Conservation (phyloP, 2,888 invertebrate genomes). For the Noctua janthina region DNA sequence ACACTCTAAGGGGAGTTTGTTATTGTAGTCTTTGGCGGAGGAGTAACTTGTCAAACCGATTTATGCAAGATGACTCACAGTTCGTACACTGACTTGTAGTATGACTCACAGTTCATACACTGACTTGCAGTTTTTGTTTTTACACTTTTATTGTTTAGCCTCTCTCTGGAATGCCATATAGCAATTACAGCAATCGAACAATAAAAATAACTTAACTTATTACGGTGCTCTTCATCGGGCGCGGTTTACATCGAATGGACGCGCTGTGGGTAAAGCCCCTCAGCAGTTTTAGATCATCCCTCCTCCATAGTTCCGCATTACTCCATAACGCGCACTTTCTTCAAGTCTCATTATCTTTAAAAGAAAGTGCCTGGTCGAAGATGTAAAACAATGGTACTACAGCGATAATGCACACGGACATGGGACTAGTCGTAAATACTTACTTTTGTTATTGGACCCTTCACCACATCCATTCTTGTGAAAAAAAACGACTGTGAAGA, state of each 20-base stretch:
- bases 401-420: background rate
- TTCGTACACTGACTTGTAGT: background rate
- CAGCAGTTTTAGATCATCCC: too few relatives aligned
- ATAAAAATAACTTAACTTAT: background rate
- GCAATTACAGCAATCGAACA: background rate
- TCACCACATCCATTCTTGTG: too few relatives aligned
- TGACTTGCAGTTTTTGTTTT: background rate
- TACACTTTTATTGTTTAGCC: background rate
- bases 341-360: too few relatives aligned
- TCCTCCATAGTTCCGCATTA: too few relatives aligned
- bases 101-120: background rate
- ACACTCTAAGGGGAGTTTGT: slow-evolving; percentile 17
- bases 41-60: background rate
- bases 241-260: background rate
- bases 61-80: background rate
- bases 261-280: too few relatives aligned
- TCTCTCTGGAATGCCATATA: background rate
- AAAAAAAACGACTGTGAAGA: background rate
- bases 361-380: background rate
- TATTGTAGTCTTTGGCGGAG: slow-evolving; percentile 15
- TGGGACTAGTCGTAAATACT: background rate
- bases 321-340: too few relatives aligned
- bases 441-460: background rate
- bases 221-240: background rate
- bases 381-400: background rate